These are phyloP conservation scores for Gymnobelideus leadbeateri DNA, from an alignment of 2,113 vertebrate species.

Conservation along the genomic window DNA sequence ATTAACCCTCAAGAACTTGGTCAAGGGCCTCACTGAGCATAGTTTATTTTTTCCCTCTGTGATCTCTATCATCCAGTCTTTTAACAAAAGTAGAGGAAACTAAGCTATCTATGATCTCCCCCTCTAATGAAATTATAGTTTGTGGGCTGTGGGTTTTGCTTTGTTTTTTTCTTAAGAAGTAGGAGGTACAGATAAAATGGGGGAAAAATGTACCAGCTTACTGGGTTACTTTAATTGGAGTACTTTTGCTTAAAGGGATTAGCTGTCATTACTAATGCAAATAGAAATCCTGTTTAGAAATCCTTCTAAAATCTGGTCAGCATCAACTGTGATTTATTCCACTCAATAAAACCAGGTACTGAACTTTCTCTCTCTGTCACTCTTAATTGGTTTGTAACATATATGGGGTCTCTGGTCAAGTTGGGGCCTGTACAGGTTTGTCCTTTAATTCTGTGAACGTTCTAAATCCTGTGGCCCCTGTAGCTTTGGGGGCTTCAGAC, in stretches of 20 bases:
- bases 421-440: slow-evolving; percentile 40
- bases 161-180: slow-evolving; percentile 65
- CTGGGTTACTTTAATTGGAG: slow-evolving; percentile 77
- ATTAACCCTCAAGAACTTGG: slow-evolving; percentile 26
- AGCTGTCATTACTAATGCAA: slow-evolving; percentile 77
- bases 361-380: slow-evolving; percentile 38
- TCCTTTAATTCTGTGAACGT: slow-evolving; percentile 40
- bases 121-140: slow-evolving; percentile 63
- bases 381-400: slow-evolving; percentile 47
- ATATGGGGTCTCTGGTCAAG: slow-evolving; percentile 16
- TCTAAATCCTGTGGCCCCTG: slow-evolving; percentile 42
- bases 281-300: slow-evolving; percentile 74
- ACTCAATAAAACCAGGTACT: slow-evolving; percentile 61
- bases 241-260: slow-evolving; percentile 76
- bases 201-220: slow-evolving; percentile 65
- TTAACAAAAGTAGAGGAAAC: slow-evolving; percentile 30
- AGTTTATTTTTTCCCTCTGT: slow-evolving; percentile 42
- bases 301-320: slow-evolving; percentile 65
- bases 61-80: slow-evolving; percentile 63
- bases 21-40: slow-evolving; percentile 44
- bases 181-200: slow-evolving; percentile 67
- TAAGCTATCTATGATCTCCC: slow-evolving; percentile 66
- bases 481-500: background rate
- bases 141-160: slow-evolving; percentile 59
- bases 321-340: slow-evolving; percentile 68